Base-by-base conservation (phyloP, 2,888 invertebrate genomes). In the Colostygia pectinataria region DNA sequence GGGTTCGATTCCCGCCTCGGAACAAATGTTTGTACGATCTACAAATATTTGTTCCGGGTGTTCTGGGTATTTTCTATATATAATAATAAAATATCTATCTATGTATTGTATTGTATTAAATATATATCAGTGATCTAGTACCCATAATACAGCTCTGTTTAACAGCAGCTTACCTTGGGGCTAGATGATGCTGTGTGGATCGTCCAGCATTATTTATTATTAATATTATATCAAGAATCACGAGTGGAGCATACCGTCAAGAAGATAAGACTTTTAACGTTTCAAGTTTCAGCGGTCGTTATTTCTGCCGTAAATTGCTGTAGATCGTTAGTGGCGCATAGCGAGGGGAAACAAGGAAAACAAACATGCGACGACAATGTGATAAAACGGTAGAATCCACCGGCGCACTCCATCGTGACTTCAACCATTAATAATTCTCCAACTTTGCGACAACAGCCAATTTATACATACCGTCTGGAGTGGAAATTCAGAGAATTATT, bases 401-500 rank as follows among this genome's bases (percentile, higher is more conserved):
- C 65, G 66, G 38, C 53, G 67, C 63, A 67, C 56, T 57, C 57
- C 55, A 59, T 59, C 70, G 71, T 67, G 70, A 72, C 75, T 68
- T 69, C 61, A 63, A 64, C 70, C 74, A 81, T 84, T 83, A 81
- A 81, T 81, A 80, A 80, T 79, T 74, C 71, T 63, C 74, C 63
- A 78, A 81, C 73, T 79, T 75, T 60, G 68, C 75, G 77, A 79
- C 78, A 79, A 79, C 78, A 72, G 66, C 72, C 75, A 82, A 82
- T 84, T 79, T 80, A 80, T 80, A 76, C 71, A 79, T 81, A 77
- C 77, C 69, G 73, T 77, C 75, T 78, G 71, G 75, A 78, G 74
- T 76, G 74, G 78, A 77, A 80, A 80, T 79, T 76, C 71, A 70
- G 67, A 59, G 73, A 74, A 81, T 86, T 81, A 86, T 86, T 88